phyloP scores from a whole-genome alignment of 2,888 invertebrate species.

The Linhomoeus sp. region DNA sequence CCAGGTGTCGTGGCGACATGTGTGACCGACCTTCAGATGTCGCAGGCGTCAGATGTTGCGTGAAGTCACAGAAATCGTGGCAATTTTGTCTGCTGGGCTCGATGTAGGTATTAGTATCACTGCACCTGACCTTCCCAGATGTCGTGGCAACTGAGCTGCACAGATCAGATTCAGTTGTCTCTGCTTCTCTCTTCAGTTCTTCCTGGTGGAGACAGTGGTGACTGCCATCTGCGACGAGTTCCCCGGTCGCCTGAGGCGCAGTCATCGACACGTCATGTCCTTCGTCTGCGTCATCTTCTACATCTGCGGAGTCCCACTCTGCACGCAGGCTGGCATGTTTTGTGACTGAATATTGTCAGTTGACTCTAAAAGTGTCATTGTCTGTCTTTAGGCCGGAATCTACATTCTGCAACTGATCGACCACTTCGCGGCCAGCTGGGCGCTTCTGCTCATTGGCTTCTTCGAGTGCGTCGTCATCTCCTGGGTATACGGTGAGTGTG shows the following conservation, averaged over 20 bases:
- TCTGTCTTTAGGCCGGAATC: conserved; percentile 26
- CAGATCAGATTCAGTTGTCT: no score
- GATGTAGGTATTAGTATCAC: no score
- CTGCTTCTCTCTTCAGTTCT: conserved; percentile 25
- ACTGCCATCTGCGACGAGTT: conserved; percentile 37
- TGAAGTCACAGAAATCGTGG: no score
- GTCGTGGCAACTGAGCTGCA: no score
- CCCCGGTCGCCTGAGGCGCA: conserved; percentile 28
- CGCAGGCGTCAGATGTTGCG: no score
- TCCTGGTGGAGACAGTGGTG: conserved; percentile 37
- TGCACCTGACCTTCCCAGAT: no score
- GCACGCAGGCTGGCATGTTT: conserved; percentile 14
- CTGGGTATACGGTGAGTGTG: conserved; percentile 34
- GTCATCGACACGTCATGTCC: conserved; percentile 17
- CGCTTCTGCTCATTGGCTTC: conserved; percentile 38
- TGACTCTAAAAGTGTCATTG: background rate
- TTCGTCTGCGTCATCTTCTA: conserved; percentile 18
- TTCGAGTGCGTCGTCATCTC: conserved; percentile 37
- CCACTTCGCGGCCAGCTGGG: conserved; percentile 36
- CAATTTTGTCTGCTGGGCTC: no score
- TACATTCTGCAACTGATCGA: conserved; percentile 36
- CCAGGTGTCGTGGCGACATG: no score
- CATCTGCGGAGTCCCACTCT: conserved; percentile 19
- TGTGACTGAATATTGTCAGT: background rate
- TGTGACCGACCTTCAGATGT: no score